Conservation (phyloP, 2,888 invertebrate genomes). For the Cyrtodaria siliqua region DNA sequence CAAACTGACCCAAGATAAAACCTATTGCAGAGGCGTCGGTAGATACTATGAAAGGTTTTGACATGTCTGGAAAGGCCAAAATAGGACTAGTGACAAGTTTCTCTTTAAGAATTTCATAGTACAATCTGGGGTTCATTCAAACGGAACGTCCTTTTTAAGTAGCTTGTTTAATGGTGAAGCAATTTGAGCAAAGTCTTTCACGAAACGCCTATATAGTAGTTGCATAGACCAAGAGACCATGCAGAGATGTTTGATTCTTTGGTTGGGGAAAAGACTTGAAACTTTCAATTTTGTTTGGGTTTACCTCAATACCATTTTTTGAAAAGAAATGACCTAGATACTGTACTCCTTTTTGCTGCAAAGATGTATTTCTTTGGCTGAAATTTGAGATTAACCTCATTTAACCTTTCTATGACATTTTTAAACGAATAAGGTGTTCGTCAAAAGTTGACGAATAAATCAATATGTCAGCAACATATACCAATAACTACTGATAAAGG, state of each 20-base stretch:
- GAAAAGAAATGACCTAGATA: slow-evolving; percentile 50
- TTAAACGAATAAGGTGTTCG: slow-evolving; percentile 32
- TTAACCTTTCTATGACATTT: slow-evolving; percentile 38
- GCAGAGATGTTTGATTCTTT: slow-evolving; percentile 27
- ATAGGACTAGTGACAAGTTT: too few relatives aligned
- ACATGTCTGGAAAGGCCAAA: too few relatives aligned
- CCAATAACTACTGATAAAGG: too few relatives aligned
- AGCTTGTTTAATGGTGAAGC: slow-evolving; percentile 54
- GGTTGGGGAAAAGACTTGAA: slow-evolving; percentile 39
- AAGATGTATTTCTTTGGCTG: slow-evolving; percentile 47
- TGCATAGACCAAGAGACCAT: slow-evolving; percentile 47
- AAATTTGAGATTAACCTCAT: slow-evolving; percentile 37
- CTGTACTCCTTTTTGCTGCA: slow-evolving; percentile 17
- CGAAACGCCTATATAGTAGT: slow-evolving; percentile 58
- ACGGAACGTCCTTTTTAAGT: slow-evolving; percentile 22
- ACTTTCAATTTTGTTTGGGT: slow-evolving; percentile 37
- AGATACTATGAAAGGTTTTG: too few relatives aligned
- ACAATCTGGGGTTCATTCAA: too few relatives aligned
- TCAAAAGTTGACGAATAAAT: slow-evolving; percentile 35
- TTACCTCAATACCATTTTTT: slow-evolving; percentile 41
- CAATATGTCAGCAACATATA: slow-evolving; percentile 65
- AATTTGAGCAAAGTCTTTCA: slow-evolving; percentile 51
- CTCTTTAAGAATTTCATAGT: too few relatives aligned
- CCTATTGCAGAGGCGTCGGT: slow-evolving; percentile 38
- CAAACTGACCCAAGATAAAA: slow-evolving; percentile 53